These are phyloP conservation scores for Zaprionus vittiger DNA, from an alignment of 1,140 invertebrate genomes.

Conservation along the genomic window DNA sequence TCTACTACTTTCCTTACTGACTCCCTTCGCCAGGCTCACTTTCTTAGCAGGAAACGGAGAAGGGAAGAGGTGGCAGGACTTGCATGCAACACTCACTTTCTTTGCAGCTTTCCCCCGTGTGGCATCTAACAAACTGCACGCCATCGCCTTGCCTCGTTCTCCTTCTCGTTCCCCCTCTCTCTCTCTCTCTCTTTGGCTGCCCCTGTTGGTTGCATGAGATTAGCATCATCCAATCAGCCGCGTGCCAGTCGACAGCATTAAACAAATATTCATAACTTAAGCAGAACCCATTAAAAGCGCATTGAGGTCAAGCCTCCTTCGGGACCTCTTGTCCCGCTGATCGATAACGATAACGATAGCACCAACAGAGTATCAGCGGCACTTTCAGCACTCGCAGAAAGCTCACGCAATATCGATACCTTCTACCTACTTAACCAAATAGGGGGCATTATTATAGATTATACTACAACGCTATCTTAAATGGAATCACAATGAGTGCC, in stretches of 20 bases:
- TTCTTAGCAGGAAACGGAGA: constrained; percentile 13
- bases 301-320: constrained; percentile 55
- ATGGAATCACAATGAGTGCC: not conserved
- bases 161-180: constrained; percentile 7
- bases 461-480: not conserved
- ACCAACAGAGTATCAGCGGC: not conserved
- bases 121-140: constrained; percentile 15
- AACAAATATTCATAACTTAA: constrained; percentile 27
- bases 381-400: not conserved
- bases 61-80: constrained; percentile 1
- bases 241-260: constrained; percentile 16
- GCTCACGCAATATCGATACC: not conserved
- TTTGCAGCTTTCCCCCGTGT: constrained; percentile 22
- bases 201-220: constrained; percentile 51
- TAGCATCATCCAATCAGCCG: constrained; percentile 72
- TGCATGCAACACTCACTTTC: constrained; percentile 69
- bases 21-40: constrained; percentile 7
- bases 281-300: constrained; percentile 70
- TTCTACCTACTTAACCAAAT: not conserved
- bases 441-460: not conserved
- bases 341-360: constrained; percentile 28
- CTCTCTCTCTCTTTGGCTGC: not conserved
- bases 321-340: not conserved
- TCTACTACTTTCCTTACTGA: not conserved
- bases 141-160: constrained; percentile 26